Conservation (phyloP, 1,140 invertebrate species). For the Scylla paramamosain region DNA sequence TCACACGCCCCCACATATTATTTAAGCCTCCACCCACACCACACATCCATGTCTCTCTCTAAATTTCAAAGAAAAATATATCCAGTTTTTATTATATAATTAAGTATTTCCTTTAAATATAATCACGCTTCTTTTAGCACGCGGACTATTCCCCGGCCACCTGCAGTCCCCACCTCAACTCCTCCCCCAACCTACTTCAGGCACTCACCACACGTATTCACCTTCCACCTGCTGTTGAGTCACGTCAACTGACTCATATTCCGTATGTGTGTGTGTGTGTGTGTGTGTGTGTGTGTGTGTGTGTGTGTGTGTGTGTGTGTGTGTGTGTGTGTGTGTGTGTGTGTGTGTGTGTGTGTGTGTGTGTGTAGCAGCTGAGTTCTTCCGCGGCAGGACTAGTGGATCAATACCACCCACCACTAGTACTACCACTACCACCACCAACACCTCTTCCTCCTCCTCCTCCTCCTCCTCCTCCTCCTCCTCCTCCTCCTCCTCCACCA, state of each 20-base stretch:
- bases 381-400: conserved; percentile 32
- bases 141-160: too few relatives aligned
- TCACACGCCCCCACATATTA: too few relatives aligned
- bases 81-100: too few relatives aligned
- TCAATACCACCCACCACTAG: conserved; percentile 29
- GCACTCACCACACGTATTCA: not conserved
- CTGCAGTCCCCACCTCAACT: not conserved
- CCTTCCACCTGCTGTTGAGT: not conserved
- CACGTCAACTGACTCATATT: not conserved
- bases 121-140: too few relatives aligned
- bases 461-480: not conserved
- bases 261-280: not conserved
- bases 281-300: not conserved
- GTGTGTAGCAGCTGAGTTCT: conserved; percentile 33
- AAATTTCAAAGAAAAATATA: too few relatives aligned
- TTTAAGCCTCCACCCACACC: too few relatives aligned
- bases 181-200: not conserved
- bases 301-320: conserved; percentile 48
- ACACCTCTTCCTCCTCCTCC: not conserved
- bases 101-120: too few relatives aligned
- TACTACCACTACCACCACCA: conserved; percentile 7
- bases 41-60: too few relatives aligned
- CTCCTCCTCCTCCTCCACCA: not conserved
- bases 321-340: conserved; percentile 16
- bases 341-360: not conserved